Base-by-base conservation (phyloP, 2,113 vertebrate genomes). In the Fregata magnificens region DNA sequence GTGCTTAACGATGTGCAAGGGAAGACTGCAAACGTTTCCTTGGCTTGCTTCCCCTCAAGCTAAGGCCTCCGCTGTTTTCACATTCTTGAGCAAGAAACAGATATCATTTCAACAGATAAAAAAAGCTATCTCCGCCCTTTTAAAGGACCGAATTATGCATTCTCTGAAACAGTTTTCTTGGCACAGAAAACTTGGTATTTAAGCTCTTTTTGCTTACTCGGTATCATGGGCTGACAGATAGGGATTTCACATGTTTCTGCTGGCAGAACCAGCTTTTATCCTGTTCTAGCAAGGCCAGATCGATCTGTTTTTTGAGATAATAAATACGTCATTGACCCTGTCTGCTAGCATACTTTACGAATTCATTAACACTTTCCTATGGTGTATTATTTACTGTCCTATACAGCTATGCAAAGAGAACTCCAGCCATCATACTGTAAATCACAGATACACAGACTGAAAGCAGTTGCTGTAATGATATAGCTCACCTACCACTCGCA, bases 251-350 rank as follows among this genome's bases (percentile, higher is more conserved):
- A 10, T 56, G 61, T 91, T 88, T 71, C 95, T 93, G 31, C 79
- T 92, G 85, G 81, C 52, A 95, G 87, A 97, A 62, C 20, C 72
- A 74, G 66, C 32, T 96, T 97, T 97, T 94, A 80, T 91, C 40
- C 95, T 95, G 53, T 71, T 95, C 92, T 83, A 88, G 81, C 61
- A 92, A 95, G 87, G 82, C 82, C 77, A 36, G 24, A 78, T 93
- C 91, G 85, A 96, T 96, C 73, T 90, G 10, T 90, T 92, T 97
- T 96, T 96, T 62, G 93, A 95, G 53, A 82, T 92, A 88, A 96
- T 94, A 95, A 93, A 95, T 81, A 91, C 16, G 16, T 67, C 69
- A 81, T 86, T 96, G 93, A 87, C 65, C 90, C 80, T 91, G 72
- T 79, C 93, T 95, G 36, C 40, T 95, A 89, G 40, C 72, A 85